Percentiles rank a stretch among this genome's conserved stretches.
These are phyloP conservation scores for Lithodes maja DNA, from an alignment of 2,888 invertebrate genomes.

Conservation along the genomic window DNA sequence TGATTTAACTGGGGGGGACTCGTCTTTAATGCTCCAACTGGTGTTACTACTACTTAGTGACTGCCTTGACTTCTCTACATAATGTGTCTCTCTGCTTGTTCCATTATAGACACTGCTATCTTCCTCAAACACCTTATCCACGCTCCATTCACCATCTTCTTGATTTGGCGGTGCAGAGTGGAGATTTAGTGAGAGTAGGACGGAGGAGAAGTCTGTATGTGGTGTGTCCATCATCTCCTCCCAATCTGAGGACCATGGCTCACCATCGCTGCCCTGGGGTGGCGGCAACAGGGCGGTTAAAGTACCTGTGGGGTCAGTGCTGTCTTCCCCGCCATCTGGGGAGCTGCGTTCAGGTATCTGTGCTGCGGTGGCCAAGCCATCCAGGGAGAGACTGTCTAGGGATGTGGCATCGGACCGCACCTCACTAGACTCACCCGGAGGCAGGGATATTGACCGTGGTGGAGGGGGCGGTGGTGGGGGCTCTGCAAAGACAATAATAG, in stretches of 20 bases:
- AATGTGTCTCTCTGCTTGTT: not conserved
- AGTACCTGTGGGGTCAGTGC: not conserved
- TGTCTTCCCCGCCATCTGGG: constrained; percentile 68
- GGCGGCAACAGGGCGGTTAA: not conserved
- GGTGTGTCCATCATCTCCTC: constrained; percentile 66
- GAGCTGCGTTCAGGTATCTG: constrained; percentile 69
- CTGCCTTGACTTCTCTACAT: not conserved
- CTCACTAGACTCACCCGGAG: not conserved
- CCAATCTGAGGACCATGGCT: constrained; percentile 70
- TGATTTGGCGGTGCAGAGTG: not conserved
- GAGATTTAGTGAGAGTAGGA: constrained; percentile 36
- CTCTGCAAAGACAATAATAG: not conserved
- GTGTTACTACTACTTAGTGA: constrained; percentile 2
- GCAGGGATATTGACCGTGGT: constrained; percentile 55
- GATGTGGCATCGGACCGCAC: constrained; percentile 44
- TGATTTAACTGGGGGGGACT: constrained; percentile 4
- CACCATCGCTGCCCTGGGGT: constrained; percentile 20
- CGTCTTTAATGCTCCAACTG: not conserved
- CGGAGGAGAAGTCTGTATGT: constrained; percentile 28
- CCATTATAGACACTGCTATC: not conserved
- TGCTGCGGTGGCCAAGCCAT: constrained; percentile 33
- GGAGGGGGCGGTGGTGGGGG: constrained; percentile 53
- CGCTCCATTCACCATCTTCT: not conserved
- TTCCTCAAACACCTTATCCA: constrained; percentile 3
- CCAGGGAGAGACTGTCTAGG: constrained; percentile 53